Percentiles rank a stretch among this genome's conserved stretches.
Conservation (phyloP, 2,113 vertebrate species). For the Lasiurus borealis region DNA sequence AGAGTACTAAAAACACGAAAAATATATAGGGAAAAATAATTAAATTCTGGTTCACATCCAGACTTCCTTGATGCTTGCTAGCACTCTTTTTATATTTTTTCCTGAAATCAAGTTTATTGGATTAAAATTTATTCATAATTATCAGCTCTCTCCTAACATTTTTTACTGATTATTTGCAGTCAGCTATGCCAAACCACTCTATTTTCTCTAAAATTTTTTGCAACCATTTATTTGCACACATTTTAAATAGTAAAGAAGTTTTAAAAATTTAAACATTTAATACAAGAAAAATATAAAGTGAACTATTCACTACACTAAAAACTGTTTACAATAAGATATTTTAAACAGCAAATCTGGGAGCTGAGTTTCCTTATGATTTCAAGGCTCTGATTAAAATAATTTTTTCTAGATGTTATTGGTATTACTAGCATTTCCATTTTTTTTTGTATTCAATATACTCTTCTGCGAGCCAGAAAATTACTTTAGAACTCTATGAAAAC, state of each 20-base stretch:
- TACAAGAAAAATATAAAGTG: constrained; percentile 42
- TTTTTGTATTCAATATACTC: neutral
- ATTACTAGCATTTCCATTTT: neutral
- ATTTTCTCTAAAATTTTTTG: neutral
- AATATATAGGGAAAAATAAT: neutral
- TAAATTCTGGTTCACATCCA: constrained; percentile 13
- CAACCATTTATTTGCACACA: constrained; percentile 63
- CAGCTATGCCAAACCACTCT: neutral
- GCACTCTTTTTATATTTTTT: neutral
- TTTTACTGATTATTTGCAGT: neutral
- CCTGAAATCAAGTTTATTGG: constrained; percentile 1
- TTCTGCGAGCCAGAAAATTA: neutral
- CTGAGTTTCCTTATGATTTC: neutral
- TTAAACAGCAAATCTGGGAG: constrained; percentile 30
- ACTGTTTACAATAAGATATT: neutral
- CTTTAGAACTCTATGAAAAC: neutral
- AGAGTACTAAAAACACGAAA: neutral
- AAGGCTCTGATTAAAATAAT: neutral
- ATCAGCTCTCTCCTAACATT: neutral
- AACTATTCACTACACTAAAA: constrained; percentile 49
- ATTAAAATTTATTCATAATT: constrained; percentile 18
- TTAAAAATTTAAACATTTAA: constrained; percentile 39
- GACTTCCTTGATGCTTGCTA: neutral
- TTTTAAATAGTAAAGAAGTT: constrained; percentile 39
- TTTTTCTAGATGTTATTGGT: neutral